Evolutionary conservation across 2,888 invertebrate genomes (phyloP).

Genomic region (Nesidiocoris tenuis): DNA sequence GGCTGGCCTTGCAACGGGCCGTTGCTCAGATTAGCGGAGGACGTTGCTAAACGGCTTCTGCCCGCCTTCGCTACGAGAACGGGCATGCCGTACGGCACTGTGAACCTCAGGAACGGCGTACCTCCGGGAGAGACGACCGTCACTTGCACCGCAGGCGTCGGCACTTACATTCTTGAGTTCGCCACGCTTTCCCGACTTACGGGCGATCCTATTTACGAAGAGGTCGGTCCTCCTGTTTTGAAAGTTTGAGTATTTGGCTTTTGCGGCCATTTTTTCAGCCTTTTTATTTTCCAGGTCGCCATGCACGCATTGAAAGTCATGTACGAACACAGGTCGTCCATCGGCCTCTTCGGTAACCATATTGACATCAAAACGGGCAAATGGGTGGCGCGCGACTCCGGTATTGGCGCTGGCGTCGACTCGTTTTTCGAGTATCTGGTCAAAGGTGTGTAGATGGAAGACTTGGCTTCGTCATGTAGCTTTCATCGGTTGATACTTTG

Average conservation of each 20-base stretch:
- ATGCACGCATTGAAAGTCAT: constrained; percentile 86
- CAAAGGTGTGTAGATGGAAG: too few species aligned
- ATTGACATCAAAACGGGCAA: constrained; percentile 90
- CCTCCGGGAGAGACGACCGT: constrained; percentile 93
- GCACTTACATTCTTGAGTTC: constrained; percentile 95
- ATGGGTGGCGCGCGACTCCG: constrained; percentile 98
- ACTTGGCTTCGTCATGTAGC: too few species aligned
- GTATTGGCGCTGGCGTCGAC: constrained; percentile 93
- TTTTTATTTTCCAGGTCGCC: constrained; percentile 71
- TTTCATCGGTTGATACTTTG: too few species aligned
- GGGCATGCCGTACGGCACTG: constrained; percentile 98
- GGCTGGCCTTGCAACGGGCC: constrained; percentile 99
- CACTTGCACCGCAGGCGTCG: constrained; percentile 97
- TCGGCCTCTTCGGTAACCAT: constrained; percentile 94
- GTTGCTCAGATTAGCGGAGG: constrained; percentile 85
- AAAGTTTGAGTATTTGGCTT: too few species aligned
- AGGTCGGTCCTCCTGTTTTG: too few species aligned
- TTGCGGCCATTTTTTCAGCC: too few species aligned
- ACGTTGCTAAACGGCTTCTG: constrained; percentile 86
- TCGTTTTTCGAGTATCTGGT: constrained; percentile 98
- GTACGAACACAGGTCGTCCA: constrained; percentile 79
- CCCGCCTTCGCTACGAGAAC: constrained; percentile 87
- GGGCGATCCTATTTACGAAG: constrained; percentile 92
- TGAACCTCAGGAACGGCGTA: constrained; percentile 86
- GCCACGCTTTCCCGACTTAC: constrained; percentile 90